Evolutionary conservation across 2,113 vertebrate genomes (phyloP).

Genomic region (Recurvirostra avosetta): DNA sequence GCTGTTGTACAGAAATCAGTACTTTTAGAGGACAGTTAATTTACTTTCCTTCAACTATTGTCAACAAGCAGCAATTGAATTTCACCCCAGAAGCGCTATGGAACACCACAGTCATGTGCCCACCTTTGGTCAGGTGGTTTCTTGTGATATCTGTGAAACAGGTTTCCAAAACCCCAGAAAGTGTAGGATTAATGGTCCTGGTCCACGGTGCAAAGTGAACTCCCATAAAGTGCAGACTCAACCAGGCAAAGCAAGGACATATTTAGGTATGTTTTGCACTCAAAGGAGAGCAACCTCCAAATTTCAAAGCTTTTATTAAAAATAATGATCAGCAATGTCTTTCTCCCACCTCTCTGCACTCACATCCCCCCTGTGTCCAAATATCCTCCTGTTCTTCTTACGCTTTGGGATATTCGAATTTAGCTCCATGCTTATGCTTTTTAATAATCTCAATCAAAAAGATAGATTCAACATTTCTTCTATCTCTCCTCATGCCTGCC

Average conservation of each 20-base stretch:
- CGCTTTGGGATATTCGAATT: not conserved
- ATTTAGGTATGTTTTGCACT: not conserved
- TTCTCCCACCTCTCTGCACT: not conserved
- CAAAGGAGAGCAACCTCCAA: not conserved
- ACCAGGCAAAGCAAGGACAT: not conserved
- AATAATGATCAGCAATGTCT: not conserved
- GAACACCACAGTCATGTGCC: not conserved
- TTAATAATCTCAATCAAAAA: not conserved
- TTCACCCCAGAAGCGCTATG: not conserved
- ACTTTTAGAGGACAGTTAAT: not conserved
- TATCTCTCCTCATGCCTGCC: not conserved
- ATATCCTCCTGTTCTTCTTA: not conserved
- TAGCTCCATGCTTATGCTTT: not conserved
- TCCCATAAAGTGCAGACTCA: not conserved
- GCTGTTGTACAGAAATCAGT: not conserved
- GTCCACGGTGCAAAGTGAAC: not conserved
- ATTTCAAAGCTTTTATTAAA: not conserved
- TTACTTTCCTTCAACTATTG: not conserved
- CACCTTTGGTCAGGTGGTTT: not conserved
- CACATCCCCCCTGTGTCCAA: not conserved
- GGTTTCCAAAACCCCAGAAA: not conserved
- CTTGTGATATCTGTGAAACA: not conserved
- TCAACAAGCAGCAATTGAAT: not conserved
- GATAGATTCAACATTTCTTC: not conserved
- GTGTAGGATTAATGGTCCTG: not conserved